These are phyloP conservation scores for Polyergus mexicanus DNA, from an alignment of 1,140 invertebrate species.

Conservation along the genomic window DNA sequence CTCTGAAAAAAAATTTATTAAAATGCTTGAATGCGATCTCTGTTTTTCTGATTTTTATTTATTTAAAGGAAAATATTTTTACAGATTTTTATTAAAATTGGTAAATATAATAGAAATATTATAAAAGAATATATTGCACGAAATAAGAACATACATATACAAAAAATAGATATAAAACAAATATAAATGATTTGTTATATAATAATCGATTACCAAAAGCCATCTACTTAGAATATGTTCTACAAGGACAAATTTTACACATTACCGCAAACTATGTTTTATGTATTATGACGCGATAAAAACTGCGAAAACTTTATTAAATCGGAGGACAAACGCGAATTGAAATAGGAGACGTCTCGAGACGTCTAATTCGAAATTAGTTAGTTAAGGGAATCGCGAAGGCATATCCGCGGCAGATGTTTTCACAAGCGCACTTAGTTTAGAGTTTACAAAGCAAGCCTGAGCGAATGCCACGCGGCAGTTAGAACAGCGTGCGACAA, in stretches of 20 bases:
- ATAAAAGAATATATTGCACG: neutral
- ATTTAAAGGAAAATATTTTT: neutral
- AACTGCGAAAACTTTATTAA: neutral
- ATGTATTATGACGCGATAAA: neutral
- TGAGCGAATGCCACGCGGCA: neutral
- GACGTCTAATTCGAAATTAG: conserved; percentile 66
- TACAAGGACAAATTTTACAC: neutral
- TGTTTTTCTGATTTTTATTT: neutral
- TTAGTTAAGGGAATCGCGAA: conserved; percentile 65
- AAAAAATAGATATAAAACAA: neutral
- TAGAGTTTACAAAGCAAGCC: conserved; percentile 37
- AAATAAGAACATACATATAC: neutral
- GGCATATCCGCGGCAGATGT: conserved; percentile 52
- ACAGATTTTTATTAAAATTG: neutral
- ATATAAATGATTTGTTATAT: neutral
- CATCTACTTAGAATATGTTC: neutral
- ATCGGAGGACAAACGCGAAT: neutral
- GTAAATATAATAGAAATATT: neutral
- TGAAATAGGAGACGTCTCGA: conserved; percentile 30
- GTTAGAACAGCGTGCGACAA: neutral
- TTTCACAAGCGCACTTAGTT: conserved; percentile 32
- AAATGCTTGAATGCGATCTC: neutral
- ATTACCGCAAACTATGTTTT: neutral
- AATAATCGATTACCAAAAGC: neutral
- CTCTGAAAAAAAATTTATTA: conserved; percentile 6